Evolutionary conservation across 2,888 invertebrate species (phyloP), one percentile per base, ranked within the genome.

Genomic region (Odiellus spinosus): DNA sequence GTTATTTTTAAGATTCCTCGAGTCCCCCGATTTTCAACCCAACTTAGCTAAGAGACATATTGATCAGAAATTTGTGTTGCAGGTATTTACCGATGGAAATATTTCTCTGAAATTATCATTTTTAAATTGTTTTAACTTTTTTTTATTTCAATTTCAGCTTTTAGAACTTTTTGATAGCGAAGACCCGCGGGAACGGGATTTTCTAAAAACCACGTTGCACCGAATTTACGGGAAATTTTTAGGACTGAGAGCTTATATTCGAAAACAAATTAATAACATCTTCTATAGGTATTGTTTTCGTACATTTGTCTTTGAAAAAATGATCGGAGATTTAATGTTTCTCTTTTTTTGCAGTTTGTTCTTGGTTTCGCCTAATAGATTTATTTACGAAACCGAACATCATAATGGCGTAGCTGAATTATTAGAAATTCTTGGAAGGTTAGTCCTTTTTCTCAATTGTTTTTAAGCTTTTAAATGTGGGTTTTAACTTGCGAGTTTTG

Each of bases 361-460:
- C 14, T 51, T 52, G 26, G 26, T 26, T 6, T 26, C 26, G 8
- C 26, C 26, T 64, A 70, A 56, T 69, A 87, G 91, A 75, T 95
- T 95, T 76, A 91, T 95, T 67, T 95, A 93, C 73, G 95, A 95
- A 75, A 93, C 91, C 60, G 95, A 95, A 70, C 87, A 87, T 69
- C 91, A 91, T 71, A 95, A 95, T 70, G 95, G 95, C 58, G 87
- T 95, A 60, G 91, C 90, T 51, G 95, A 95, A 68, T 72, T 95
- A 60, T 73, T 95, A 63, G 95, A 95, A 75, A 93, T 95, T 65
- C 76, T 95, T 63, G 95, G 93, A 66, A 79, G 78, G 78, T 78
- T 62, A 62, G 59, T 14, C 36, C 10, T 35, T n/a, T n/a, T n/a
- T n/a, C n/a, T n/a, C n/a, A n/a, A n/a, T n/a, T n/a, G n/a, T n/a